Evolutionary conservation across 2,888 invertebrate species (phyloP), one percentile per base, ranked within the genome.

Genomic region (Acleris sparsana): DNA sequence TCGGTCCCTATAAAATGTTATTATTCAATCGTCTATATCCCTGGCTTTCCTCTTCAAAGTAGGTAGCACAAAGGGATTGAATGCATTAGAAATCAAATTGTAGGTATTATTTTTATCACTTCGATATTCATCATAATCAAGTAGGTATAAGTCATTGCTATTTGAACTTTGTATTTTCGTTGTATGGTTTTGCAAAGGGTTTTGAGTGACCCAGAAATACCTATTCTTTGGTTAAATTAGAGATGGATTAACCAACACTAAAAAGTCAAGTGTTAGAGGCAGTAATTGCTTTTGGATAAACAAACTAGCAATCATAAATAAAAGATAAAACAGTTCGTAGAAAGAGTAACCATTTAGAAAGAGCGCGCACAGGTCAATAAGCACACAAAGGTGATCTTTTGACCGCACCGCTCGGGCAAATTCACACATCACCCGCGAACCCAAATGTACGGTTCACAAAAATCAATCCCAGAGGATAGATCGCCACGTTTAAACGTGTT

Each of bases 1-100:
- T 84, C 83, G 82, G 83, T 82, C 79, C 84, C 84, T 68, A 88
- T 89, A 86, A 88, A 90, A 88, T 88, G 89, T 88, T 91, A 91
- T 91, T 89, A 91, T 91, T 88, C 91, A 89, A 91, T 89, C 83
- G 88, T 80, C 83, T 84, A 87, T 88, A 86, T 84, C 79, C 83
- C 84, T 82, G 85, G 84, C 80, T 88, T 83, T 87, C 78, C 79
- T 82, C 80, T 83, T 73, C 76, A 71, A 73, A 70, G 81, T 85
- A 85, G 84, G 81, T 82, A 86, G 86, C 86, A 85, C 81, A 85
- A 83, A 84, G 79, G 84, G 81, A 85, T 85, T 78, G 81, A 85
- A 86, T 85, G 79, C 85, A 83, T 84, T 84, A 80, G 82, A 80
- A 79, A 83, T 85, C 83, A 82, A 82, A 79, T 79, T 77, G 77